Evolutionary conservation across 2,888 invertebrate genomes (phyloP).

Genomic region (Gibbula magus): DNA sequence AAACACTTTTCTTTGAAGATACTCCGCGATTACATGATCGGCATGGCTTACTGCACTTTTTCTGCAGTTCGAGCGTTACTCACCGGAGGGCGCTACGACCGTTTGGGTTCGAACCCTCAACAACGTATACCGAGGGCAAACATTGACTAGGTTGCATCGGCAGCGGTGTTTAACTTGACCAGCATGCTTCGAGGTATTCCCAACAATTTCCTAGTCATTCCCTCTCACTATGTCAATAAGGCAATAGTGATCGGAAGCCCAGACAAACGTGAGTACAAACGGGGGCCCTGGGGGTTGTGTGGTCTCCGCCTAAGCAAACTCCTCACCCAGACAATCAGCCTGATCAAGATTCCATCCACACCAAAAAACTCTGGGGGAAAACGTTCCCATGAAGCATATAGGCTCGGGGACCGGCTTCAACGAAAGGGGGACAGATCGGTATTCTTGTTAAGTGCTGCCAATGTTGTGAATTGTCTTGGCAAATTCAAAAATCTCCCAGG

Average conservation of each 20-base stretch:
- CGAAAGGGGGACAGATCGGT: neutral
- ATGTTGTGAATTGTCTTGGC: slow-evolving; percentile 23
- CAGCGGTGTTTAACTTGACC: slow-evolving; percentile 17
- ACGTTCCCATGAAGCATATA: neutral
- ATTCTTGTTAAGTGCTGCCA: slow-evolving; percentile 20
- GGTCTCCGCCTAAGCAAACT: slow-evolving; percentile 12
- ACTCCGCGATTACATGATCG: neutral
- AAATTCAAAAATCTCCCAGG: slow-evolving; percentile 10
- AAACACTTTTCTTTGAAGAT: slow-evolving; percentile 12
- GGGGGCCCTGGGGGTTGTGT: neutral
- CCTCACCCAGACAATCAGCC: slow-evolving; percentile 1
- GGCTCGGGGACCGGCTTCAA: neutral
- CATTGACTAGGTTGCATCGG: slow-evolving; percentile 5
- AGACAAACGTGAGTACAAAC: slow-evolving; percentile 10
- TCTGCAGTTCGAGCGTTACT: neutral
- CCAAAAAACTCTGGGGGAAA: slow-evolving; percentile 1
- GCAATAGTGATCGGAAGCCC: slow-evolving; percentile 17
- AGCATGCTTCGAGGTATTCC: slow-evolving; percentile 20
- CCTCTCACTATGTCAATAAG: neutral
- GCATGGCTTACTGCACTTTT: neutral
- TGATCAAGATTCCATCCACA: slow-evolving; percentile 10
- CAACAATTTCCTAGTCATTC: slow-evolving; percentile 20
- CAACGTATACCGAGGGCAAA: neutral
- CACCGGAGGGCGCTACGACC: slow-evolving; percentile 3
- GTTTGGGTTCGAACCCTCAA: neutral